Percentiles rank a stretch among this genome's conserved stretches.
phyloP scores from a whole-genome alignment of 2,113 vertebrate species.

The Cephalopholis sonnerati region DNA sequence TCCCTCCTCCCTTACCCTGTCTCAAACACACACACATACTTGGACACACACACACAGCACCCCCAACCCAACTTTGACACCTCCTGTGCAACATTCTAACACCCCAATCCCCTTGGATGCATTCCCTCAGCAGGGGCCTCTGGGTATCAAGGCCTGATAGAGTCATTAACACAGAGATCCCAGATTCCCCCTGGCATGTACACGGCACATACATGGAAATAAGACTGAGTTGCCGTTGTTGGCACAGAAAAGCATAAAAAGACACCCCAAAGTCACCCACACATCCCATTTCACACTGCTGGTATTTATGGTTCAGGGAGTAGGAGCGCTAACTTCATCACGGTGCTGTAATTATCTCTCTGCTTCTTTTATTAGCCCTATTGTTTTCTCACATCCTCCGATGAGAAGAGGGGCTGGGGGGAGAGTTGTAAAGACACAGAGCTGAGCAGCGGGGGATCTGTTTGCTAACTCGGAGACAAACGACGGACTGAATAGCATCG shows the following conservation, averaged over 20 bases:
- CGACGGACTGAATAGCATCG: slow-evolving; percentile 65
- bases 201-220: slow-evolving; percentile 48
- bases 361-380: slow-evolving; percentile 73
- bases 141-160: slow-evolving; percentile 75
- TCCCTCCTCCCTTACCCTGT: neutral
- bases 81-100: slow-evolving; percentile 63
- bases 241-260: slow-evolving; percentile 51
- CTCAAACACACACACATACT: slow-evolving; percentile 55
- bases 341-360: slow-evolving; percentile 68
- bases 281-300: slow-evolving; percentile 63
- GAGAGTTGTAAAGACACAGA: slow-evolving; percentile 70
- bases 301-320: slow-evolving; percentile 55
- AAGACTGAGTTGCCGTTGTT: slow-evolving; percentile 36
- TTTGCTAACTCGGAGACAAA: slow-evolving; percentile 78
- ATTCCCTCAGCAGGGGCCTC: slow-evolving; percentile 67
- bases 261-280: slow-evolving; percentile 47
- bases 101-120: slow-evolving; percentile 66
- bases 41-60: slow-evolving; percentile 37
- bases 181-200: slow-evolving; percentile 71
- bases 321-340: slow-evolving; percentile 60
- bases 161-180: slow-evolving; percentile 80
- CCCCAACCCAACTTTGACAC: slow-evolving; percentile 63
- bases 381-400: slow-evolving; percentile 78
- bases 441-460: slow-evolving; percentile 71
- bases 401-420: slow-evolving; percentile 56